Percentiles rank a stretch among this genome's conserved stretches.
Conservation (phyloP, 2,888 invertebrate species). For the Drosophila melanocephala region DNA sequence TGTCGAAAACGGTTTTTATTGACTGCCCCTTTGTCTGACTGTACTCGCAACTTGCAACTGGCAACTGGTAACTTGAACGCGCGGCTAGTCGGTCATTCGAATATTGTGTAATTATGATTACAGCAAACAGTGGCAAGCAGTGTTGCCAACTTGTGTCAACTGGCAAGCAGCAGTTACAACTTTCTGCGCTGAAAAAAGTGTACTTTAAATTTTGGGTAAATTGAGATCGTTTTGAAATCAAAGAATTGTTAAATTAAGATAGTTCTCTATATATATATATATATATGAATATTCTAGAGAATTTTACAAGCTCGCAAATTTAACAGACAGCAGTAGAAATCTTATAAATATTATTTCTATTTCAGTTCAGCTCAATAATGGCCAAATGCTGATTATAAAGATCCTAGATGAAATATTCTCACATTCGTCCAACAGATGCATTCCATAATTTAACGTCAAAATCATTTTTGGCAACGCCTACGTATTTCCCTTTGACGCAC, state of each 20-base stretch:
- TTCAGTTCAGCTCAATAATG: neutral
- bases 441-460: conserved; percentile 7
- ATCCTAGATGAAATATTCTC: neutral
- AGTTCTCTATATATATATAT: neutral
- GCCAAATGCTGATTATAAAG: neutral
- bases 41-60: conserved; percentile 5
- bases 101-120: conserved; percentile 61
- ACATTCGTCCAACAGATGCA: neutral
- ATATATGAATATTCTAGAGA: rapidly evolving
- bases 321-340: neutral
- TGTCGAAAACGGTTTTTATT: conserved; percentile 7
- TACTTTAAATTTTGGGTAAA: neutral
- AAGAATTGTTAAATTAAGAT: neutral
- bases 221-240: neutral
- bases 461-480: conserved; percentile 29
- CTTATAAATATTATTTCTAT: neutral
- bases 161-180: neutral
- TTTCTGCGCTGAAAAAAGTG: neutral
- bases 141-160: conserved; percentile 13
- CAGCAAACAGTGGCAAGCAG: conserved; percentile 23
- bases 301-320: neutral
- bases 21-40: conserved; percentile 1
- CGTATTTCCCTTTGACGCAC: conserved; percentile 8
- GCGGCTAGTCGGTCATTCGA: conserved; percentile 1
- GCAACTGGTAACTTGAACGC: neutral